Evolutionary conservation across 2,888 invertebrate genomes (phyloP), one percentile per base, ranked within the genome.

Genomic region (Bembecia ichneumoniformis): DNA sequence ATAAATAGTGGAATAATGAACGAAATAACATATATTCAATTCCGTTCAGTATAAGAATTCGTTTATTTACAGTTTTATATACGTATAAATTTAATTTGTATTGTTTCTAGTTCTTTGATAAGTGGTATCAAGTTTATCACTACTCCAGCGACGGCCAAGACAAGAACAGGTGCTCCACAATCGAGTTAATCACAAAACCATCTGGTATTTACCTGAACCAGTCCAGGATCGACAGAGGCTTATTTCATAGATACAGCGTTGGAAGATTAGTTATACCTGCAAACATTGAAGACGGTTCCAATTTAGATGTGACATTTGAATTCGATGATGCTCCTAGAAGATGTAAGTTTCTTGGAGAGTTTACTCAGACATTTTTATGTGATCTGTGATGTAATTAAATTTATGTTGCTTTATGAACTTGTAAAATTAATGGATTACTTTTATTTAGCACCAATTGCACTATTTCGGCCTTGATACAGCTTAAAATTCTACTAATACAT

Each of bases 51-150:
- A n/a, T n/a, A n/a, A n/a, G n/a, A n/a, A n/a, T n/a, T n/a, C n/a
- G n/a, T n/a, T n/a, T n/a, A n/a, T n/a, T n/a, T n/a, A n/a, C n/a
- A n/a, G n/a, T n/a, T n/a, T n/a, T n/a, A n/a, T n/a, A n/a, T n/a
- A n/a, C n/a, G n/a, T 28, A 9, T 28, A 28, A 9, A 20, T 20
- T 20, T 7, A 20, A 28, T 48, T 48, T 62, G 9, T 34, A 9
- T 46, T 13, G 16, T 50, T 50, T 64, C 5, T 58, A 86, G 84
- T 86, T 86, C 48, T 77, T 62, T 48, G 74, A 75, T 0, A 77
- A 71, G 59, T 86, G 86, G 84, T 69, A 77, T 47, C 82, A 84
- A 61, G 59, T 67, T 0, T 77, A 77, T 54, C 74, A 77, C 49
- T 82, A 74, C 57, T 77, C 82, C 44, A 79, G 80, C 52, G 77